Evolutionary conservation across 2,797 vertebrate species (phyloP).

Genomic region (Trichosurus vulpecula): DNA sequence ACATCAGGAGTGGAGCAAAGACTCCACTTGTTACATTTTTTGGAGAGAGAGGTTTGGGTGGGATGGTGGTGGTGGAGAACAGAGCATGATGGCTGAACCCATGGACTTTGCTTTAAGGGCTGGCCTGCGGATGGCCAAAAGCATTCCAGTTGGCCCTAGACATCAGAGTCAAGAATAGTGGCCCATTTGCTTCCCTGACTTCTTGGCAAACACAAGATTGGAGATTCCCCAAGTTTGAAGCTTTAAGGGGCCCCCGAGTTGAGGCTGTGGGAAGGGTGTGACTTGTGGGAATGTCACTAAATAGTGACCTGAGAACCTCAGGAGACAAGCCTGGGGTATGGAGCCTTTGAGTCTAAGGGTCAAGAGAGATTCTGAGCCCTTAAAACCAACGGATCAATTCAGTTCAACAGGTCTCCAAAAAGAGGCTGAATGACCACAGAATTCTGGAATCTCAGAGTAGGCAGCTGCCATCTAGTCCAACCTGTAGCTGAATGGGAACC

Average conservation of each 20-base stretch:
- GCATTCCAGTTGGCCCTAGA: not conserved
- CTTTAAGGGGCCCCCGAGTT: not conserved
- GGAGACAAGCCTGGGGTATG: not conserved
- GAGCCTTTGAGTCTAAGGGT: not conserved
- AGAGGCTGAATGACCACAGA: not conserved
- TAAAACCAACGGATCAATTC: not conserved
- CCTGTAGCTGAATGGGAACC: not conserved
- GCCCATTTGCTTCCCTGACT: not conserved
- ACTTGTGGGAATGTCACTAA: not conserved
- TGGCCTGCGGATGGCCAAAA: not conserved
- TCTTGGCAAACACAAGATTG: not conserved
- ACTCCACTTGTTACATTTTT: not conserved
- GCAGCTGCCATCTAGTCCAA: not conserved
- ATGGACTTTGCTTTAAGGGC: not conserved
- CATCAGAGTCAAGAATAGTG: not conserved
- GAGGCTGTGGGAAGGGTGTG: not conserved
- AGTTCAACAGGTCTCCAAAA: not conserved
- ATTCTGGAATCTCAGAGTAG: not conserved
- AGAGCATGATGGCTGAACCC: not conserved
- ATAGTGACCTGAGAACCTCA: not conserved
- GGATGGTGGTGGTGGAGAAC: not conserved
- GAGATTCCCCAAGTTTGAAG: not conserved
- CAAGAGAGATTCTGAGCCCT: not conserved
- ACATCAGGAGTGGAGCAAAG: not conserved
- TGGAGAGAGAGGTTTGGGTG: not conserved